phyloP scores from a whole-genome alignment of 2,888 invertebrate species.

The Agrochola litura region DNA sequence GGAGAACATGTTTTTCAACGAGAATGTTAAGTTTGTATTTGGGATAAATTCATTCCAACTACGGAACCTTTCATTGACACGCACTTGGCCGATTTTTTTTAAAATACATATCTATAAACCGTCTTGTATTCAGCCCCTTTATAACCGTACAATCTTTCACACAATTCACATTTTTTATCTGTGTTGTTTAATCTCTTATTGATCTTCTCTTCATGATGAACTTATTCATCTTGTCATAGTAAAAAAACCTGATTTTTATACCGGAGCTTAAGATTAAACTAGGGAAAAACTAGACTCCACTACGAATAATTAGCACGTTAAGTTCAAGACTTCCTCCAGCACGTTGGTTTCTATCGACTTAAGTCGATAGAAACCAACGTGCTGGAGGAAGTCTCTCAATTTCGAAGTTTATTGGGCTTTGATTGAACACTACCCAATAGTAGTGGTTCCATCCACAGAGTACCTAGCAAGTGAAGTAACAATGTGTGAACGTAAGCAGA shows the following conservation, averaged over 20 bases:
- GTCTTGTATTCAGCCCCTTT: neutral
- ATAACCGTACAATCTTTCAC: neutral
- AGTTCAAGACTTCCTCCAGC: too few species aligned
- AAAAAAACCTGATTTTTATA: neutral
- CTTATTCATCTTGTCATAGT: neutral
- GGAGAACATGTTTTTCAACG: too few species aligned
- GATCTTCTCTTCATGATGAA: neutral
- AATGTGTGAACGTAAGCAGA: neutral
- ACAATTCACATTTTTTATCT: neutral
- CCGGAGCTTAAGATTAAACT: neutral
- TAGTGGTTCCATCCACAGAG: conserved; percentile 22
- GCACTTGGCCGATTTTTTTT: too few species aligned
- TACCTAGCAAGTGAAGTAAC: conserved; percentile 14
- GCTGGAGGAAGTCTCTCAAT: conserved; percentile 43
- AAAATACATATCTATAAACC: too few species aligned
- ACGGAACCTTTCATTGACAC: too few species aligned
- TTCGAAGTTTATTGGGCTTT: conserved; percentile 48
- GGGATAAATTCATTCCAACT: too few species aligned
- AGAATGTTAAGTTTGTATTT: too few species aligned
- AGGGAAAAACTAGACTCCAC: neutral
- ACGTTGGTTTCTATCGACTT: too few species aligned
- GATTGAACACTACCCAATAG: conserved; percentile 39
- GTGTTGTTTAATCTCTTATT: neutral
- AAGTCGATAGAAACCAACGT: conserved; percentile 21
- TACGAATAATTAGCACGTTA: neutral